Evolutionary conservation across 2,888 invertebrate genomes (phyloP).

Genomic region (Dynastes hyllus): DNA sequence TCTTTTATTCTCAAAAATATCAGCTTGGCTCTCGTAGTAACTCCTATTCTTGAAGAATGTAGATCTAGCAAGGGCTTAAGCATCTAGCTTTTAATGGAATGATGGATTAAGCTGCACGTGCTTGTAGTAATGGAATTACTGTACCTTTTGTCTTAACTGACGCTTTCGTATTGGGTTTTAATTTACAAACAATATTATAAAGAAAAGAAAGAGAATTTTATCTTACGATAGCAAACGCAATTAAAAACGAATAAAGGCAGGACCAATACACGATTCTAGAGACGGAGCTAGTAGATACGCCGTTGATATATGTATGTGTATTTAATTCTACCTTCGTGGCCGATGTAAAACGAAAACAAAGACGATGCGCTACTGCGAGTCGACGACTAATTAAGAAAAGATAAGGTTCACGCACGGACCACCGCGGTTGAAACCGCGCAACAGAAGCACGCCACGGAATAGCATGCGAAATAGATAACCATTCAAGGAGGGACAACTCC

Average conservation of each 20-base stretch:
- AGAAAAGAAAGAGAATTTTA: not conserved
- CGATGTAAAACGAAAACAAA: not conserved
- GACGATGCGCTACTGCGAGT: not conserved
- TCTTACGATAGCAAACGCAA: not conserved
- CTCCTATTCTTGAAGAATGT: too few species aligned
- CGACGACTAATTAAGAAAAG: constrained; percentile 24
- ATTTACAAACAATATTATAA: too few species aligned
- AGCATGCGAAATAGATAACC: constrained; percentile 26
- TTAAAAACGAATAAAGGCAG: not conserved
- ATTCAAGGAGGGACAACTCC: not conserved
- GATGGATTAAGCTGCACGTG: too few species aligned
- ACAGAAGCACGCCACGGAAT: constrained; percentile 11
- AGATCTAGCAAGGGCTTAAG: too few species aligned
- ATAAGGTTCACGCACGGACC: constrained; percentile 26
- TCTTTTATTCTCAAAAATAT: too few species aligned
- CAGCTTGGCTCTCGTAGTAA: too few species aligned
- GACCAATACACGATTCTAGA: not conserved
- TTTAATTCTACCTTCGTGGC: not conserved
- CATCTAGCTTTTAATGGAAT: too few species aligned
- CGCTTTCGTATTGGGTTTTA: too few species aligned
- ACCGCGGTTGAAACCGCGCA: constrained; percentile 5
- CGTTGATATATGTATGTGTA: not conserved
- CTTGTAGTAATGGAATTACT: too few species aligned
- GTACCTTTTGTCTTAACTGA: too few species aligned
- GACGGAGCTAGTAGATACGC: not conserved